Percentiles rank a stretch among this genome's conserved stretches.
phyloP scores from a whole-genome alignment of 2,888 invertebrate genomes.

The Corbicula japonica region DNA sequence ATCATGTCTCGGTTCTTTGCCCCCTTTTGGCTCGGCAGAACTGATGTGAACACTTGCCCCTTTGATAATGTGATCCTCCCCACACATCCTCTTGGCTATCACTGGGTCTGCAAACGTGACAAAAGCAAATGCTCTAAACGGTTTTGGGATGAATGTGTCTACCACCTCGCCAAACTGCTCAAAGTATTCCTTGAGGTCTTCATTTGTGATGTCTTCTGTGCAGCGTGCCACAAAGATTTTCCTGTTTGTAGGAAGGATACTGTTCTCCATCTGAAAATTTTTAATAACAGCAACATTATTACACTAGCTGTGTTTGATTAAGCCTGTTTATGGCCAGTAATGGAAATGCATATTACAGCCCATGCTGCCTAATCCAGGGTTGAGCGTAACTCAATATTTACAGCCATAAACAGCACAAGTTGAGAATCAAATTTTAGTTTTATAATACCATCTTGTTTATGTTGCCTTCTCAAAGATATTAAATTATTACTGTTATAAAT shows the following conservation, averaged over 20 bases:
- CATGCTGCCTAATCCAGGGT: too few relatives aligned
- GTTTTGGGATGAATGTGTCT: slow-evolving; percentile 98
- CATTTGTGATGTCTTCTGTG: slow-evolving; percentile 95
- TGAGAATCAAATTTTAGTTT: too few relatives aligned
- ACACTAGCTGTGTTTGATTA: neutral
- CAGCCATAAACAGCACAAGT: too few relatives aligned
- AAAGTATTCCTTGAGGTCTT: slow-evolving; percentile 94
- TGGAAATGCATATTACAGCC: too few relatives aligned
- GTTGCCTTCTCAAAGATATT: too few relatives aligned
- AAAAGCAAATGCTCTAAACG: slow-evolving; percentile 91
- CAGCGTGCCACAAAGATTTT: slow-evolving; percentile 98
- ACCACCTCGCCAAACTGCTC: slow-evolving; percentile 96
- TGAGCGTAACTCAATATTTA: too few relatives aligned
- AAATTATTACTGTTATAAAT: too few relatives aligned
- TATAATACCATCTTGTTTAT: too few relatives aligned
- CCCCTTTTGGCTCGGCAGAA: slow-evolving; percentile 85
- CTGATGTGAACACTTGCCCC: slow-evolving; percentile 90
- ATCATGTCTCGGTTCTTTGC: slow-evolving; percentile 24
- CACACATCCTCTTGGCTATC: slow-evolving; percentile 95
- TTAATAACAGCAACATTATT: neutral
- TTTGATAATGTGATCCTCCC: slow-evolving; percentile 97
- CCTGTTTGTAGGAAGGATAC: slow-evolving; percentile 86
- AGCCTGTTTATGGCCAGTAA: too few relatives aligned
- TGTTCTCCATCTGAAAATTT: slow-evolving; percentile 75
- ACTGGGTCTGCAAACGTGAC: slow-evolving; percentile 97